Evolutionary conservation across 1,140 invertebrate genomes (phyloP), one percentile per base, ranked within the genome.

Genomic region (Ganaspis sp.): DNA sequence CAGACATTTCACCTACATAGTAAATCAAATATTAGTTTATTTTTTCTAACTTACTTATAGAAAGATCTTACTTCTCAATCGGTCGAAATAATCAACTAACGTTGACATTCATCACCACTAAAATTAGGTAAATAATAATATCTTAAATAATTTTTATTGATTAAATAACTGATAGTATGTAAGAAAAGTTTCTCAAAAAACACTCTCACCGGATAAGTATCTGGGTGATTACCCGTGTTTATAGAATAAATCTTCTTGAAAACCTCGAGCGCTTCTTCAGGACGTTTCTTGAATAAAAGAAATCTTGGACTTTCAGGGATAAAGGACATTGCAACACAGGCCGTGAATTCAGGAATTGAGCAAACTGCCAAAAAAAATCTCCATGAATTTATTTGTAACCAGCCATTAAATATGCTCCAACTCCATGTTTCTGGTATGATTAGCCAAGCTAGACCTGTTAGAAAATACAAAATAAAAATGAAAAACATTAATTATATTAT

Each of bases 291-390:
- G 3, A 92, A 86, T 17, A 94, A 90, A 0, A 95, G 86, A 86
- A 93, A 96, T 83, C 95, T 95, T 0, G 95, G 95, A 85, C 94
- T 95, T 82, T 96, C 95, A 0, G 95, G 94, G 54, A 95, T 93
- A 29, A 92, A 91, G 4, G 92, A 86, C 19, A 96, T 89, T 0
- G 92, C 81, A 0, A 94, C 54, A 4, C 93, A 92, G 1, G 93
- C 92, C 0, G 93, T 73, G 0, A 95, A 88, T 80, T 93, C 93
- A 0, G 95, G 95, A 6, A 95, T 69, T 0, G 94, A 92, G 75
- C 93, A 94, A 0, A 94, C 84, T 0, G 93, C 90, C 3, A 96
- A 87, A 81, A 95, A 94, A 2, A 96, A 88, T 5, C 95, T 89
- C 95, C 95, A 96, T 83, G 91, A 94, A 87, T 71, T 88, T 71